Conservation (phyloP, 2,113 vertebrate species). For the Suricata suricatta region DNA sequence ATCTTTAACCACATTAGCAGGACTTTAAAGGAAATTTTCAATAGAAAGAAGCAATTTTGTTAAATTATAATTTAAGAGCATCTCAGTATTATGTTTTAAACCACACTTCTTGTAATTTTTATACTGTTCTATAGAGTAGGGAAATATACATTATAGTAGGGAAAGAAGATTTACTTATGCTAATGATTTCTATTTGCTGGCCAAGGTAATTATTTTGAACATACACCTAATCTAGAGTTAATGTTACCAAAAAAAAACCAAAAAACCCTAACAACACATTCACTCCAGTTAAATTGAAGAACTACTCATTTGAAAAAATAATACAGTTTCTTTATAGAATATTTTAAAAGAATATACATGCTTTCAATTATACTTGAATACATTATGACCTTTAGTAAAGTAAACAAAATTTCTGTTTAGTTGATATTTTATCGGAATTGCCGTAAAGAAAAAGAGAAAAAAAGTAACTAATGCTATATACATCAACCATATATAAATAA, state of each 20-base stretch:
- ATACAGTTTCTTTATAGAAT: not conserved
- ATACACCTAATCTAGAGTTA: not conserved
- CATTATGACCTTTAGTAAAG: not conserved
- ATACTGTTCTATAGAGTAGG: not conserved
- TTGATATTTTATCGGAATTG: slow-evolving; percentile 5
- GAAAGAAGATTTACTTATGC: not conserved
- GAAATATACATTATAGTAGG: not conserved
- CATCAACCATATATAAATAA: not conserved
- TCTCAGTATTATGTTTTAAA: not conserved
- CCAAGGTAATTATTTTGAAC: not conserved
- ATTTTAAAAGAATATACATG: not conserved
- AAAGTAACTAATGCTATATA: not conserved
- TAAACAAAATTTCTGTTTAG: not conserved
- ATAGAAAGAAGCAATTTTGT: not conserved
- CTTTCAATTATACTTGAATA: not conserved
- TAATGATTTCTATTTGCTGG: not conserved
- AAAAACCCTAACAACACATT: not conserved
- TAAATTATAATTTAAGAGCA: not conserved
- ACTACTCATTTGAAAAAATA: not conserved
- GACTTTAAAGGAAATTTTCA: not conserved
- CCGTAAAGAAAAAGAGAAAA: not conserved
- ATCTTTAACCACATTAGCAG: not conserved
- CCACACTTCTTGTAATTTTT: not conserved
- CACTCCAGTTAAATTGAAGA: not conserved
- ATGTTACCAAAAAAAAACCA: not conserved